Base-by-base conservation (phyloP, 92 coral and sea anemone genomes). In the Pocillopora meandrina region DNA sequence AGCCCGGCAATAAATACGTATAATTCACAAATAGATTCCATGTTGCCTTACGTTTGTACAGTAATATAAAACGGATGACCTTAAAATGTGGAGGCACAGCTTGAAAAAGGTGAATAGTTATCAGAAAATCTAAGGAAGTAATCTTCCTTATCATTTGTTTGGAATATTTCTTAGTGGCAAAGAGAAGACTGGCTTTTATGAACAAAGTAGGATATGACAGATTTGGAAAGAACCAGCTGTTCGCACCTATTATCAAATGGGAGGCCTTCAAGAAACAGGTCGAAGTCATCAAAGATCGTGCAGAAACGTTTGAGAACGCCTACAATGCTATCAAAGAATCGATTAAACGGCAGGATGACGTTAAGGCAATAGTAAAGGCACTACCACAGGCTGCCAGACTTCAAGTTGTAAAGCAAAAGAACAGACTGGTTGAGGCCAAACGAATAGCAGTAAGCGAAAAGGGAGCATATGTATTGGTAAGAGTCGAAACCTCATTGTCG, bases 161-260 rank as follows among this genome's bases (percentile, higher is more conserved):
- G 66, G 0, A 34, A 21, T 23, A 10, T 17, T 21, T 62, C 9
- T 11, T 19, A 78, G 82, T 56, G 31, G 82, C 82, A 20, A 56
- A 78, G 60, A 14, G 82, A 78, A 78, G 68, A 21, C 19, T 78
- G 74, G n/a, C 26, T 26, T 26, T 26, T 26, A 26, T 26, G 26
- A 26, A 26, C 26, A 26, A 26, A 26, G 26, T 26, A 56, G 82
- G 82, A 12, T 78, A 4, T 78, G 82, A 78, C 74, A 78, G 65
- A 42, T 78, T 78, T 78, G 82, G 82, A 2, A 78, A 60, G 42
- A 60, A 78, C 42, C 4, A 23, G 23, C 31, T 78, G 35, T 56
- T 56, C 49, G 82, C 82, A 4, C 82, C 82, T 60, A 4, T 56
- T 1, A 78, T 78, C 14, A 78, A 78, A 61, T 78, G 82, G 82